Base-by-base conservation (phyloP, 2,888 invertebrate genomes). In the Melinaea menophilus region DNA sequence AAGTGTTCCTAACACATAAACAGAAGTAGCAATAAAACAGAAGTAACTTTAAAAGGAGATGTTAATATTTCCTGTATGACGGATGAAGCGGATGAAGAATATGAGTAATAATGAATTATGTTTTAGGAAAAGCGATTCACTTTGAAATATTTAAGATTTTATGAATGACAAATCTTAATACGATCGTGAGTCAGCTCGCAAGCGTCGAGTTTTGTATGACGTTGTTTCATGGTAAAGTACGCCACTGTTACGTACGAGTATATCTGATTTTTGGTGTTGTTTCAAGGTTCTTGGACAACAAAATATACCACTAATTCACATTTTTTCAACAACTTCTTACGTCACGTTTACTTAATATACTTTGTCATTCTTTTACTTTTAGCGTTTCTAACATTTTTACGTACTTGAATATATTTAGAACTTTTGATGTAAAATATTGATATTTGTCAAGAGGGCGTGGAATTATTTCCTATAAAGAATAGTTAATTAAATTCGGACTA, bases 91-190 rank as follows among this genome's bases (percentile, higher is more conserved):
- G 61, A 65, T 63, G 59, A 55, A 56, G 59, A 57, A 61, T 61
- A 48, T 67, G 63, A 59, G 59, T 57, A 45, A 59, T 47, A 55
- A 47, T 61, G 56, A 55, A 47, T 54, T 54, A 59, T 61, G 59
- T 59, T 57, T 59, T 66, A 70, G 72, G 70, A 70, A 64, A 68
- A 75, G 74, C 68, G 73, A 78, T 74, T 73, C 71, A 71, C 70
- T 75, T 75, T 74, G 76, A 78, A 70, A 71, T 72, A 70, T 72
- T 78, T 76, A 76, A 75, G 76, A 80, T 80, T 84, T 80, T 77
- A 81, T 83, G 82, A 84, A 85, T 88, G 85, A 86, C 81, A 81
- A 84, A 84, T 80, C 78, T 80, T 79, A 79, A 79, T 78, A 73
- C 75, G 78, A 72, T 72, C 73, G 72, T 88, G 86, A 86, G 74